Base-by-base conservation (phyloP, 2,888 invertebrate genomes). In the Phragmatobia fuliginosa region DNA sequence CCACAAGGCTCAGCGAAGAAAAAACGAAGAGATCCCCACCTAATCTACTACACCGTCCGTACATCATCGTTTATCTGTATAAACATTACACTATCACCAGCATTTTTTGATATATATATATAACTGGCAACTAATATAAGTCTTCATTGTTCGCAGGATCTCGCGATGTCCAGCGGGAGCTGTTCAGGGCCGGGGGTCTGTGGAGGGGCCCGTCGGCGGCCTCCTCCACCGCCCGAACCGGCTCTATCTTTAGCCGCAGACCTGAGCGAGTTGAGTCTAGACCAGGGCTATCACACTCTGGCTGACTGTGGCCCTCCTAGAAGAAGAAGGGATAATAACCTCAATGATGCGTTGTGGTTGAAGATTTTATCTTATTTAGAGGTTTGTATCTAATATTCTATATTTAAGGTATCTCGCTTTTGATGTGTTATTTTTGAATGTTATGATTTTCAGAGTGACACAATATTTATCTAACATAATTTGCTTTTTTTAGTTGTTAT, bases 281-380 rank as follows among this genome's bases (percentile, higher is more conserved):
- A 98, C 91, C 97, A 98, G 89, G 98, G 98, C 2, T 98, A 98
- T 92, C 97, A 97, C 83, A 98, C 98, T 11, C 91, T 98, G 70
- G 97, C 97, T 0, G 88, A 97, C 97, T 90, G 97, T 97, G 94
- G 94, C 14, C 94, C 94, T 0, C 94, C 94, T 0, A 85, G 93
- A 52, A 83, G 94, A 73, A 75, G 93, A 60, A 80, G 91, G 60
- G 94, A 94, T 70, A 93, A 92, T 62, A 91, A 91, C 21, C 87
- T 94, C 0, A 93, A 88, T 72, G 94, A 95, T 74, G 92, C 94
- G 14, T 73, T 95, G 58, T 94, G 94, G 94, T 72, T 94, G 74
- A 93, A 90, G 77, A 91, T 95, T 68, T 79, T 94, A 49, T 93
- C 94, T 2, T 91, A 91, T 79, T 86, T 94, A 21, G 94, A 94